These are phyloP conservation scores for Isoperla grammatica DNA, from an alignment of 2,888 invertebrate genomes.

Conservation along the genomic window DNA sequence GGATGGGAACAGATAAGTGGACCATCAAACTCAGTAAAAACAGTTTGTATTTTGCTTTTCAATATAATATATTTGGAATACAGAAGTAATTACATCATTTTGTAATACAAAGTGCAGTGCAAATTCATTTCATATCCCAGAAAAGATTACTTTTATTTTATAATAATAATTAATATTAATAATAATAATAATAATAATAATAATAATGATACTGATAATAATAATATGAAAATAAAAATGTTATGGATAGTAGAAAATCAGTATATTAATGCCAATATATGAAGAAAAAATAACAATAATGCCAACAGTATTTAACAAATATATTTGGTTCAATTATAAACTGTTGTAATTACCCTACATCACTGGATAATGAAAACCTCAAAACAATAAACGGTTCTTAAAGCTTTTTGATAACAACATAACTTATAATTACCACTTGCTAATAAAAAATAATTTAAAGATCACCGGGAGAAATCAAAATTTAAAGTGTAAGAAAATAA, in stretches of 20 bases:
- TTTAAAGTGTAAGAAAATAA: neutral
- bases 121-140: constrained; percentile 20
- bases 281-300: constrained; percentile 18
- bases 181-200: constrained; percentile 18
- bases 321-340: neutral
- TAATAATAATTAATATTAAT: constrained; percentile 15
- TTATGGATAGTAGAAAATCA: no score
- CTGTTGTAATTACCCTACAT: constrained; percentile 6
- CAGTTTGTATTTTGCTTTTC: neutral
- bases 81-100: constrained; percentile 18
- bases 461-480: neutral
- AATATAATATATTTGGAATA: constrained; percentile 19
- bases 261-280: neutral
- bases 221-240: constrained; percentile 1
- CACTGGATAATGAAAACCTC: constrained; percentile 15
- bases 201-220: constrained; percentile 16
- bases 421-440: neutral
- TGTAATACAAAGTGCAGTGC: constrained; percentile 26
- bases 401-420: neutral
- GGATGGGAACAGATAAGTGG: no score
- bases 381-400: constrained; percentile 1
- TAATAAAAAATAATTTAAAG: neutral
- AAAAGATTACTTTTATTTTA: constrained; percentile 18
- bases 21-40: no score
- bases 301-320: neutral